Conservation (phyloP, 2,888 invertebrate genomes). For the Sphaeridia pumilis region DNA sequence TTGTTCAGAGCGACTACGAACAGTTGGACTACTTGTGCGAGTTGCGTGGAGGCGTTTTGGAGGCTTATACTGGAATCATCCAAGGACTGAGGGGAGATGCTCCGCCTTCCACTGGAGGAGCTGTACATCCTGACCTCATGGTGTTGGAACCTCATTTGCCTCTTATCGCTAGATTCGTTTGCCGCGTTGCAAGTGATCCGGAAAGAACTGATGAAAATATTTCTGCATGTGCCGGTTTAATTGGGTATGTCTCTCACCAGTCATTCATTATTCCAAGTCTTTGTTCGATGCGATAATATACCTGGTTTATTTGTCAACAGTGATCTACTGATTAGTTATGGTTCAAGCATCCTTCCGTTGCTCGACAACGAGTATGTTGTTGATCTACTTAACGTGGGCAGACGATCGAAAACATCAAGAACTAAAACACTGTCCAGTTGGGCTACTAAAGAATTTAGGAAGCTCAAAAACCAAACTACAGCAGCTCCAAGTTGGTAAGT, state of each 20-base stretch:
- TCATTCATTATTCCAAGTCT: slow-evolving; percentile 1
- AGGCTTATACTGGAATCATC: slow-evolving; percentile 96
- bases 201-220: slow-evolving; percentile 78
- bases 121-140: slow-evolving; percentile 56
- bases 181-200: slow-evolving; percentile 67
- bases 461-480: slow-evolving; percentile 54
- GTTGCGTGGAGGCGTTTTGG: slow-evolving; percentile 85
- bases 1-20: slow-evolving; percentile 69
- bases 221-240: slow-evolving; percentile 76
- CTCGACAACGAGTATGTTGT: slow-evolving; percentile 73
- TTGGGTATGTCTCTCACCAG: slow-evolving; percentile 55
- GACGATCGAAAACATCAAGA: slow-evolving; percentile 71
- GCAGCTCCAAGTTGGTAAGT: slow-evolving; percentile 36
- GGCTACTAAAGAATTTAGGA: slow-evolving; percentile 91
- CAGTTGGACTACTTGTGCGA: slow-evolving; percentile 94
- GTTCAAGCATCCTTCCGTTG: slow-evolving; percentile 64
- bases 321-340: slow-evolving; percentile 85
- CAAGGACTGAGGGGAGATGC: slow-evolving; percentile 83
- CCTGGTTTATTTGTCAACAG: slow-evolving; percentile 39
- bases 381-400: slow-evolving; percentile 71
- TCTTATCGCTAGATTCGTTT: slow-evolving; percentile 80
- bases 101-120: slow-evolving; percentile 28
- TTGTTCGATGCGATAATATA: slow-evolving; percentile 12
- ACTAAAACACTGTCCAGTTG: slow-evolving; percentile 86
- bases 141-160: slow-evolving; percentile 75